Evolutionary conservation across 2,888 invertebrate species (phyloP), one percentile per base, ranked within the genome.

Genomic region (Zele albiditarsus): DNA sequence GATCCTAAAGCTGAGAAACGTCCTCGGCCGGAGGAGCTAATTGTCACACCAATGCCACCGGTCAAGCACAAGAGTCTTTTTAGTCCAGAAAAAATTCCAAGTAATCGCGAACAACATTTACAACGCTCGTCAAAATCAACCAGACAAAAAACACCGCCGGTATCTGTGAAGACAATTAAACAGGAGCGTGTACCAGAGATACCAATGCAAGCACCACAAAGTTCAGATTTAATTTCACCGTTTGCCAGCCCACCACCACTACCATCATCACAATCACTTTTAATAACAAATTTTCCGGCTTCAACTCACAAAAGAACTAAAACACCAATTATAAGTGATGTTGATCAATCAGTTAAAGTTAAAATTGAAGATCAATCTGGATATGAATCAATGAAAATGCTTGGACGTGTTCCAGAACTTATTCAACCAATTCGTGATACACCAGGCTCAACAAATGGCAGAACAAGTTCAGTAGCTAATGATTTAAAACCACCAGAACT

Each of bases 81-180:
- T 86, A 94, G 94, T 3, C 94, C 94, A 0, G 93, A 93, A 78
- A 93, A 92, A 0, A 90, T 91, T 0, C 91, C 92, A 6, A 86
- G 89, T 3, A 90, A 88, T 5, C 90, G 90, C 0, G 91, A 91
- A n/a, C 87, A 81, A 82, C 79, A 84, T 86, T 25, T 74, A 71
- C 78, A 60, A 85, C 85, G 71, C 84, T 91, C 1, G 91, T 91
- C 0, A 91, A 91, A 0, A 91, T 31, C 27, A 23, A 27, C 91
- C 2, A 91, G 91, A 0, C 92, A 91, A 0, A 92, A 92, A 86
- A 90, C 91, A 0, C 91, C 92, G 27, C 87, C 85, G 0, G 87
- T 89, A 3, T 67, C 60, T 10, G 68, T 49, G 4, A 75, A 75
- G 86, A 84, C 12, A 84, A 86, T 81, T 73, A 81, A 82, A 49